Evolutionary conservation across 1,140 invertebrate species (phyloP).

Genomic region (Phymorhynchus buccinoides): DNA sequence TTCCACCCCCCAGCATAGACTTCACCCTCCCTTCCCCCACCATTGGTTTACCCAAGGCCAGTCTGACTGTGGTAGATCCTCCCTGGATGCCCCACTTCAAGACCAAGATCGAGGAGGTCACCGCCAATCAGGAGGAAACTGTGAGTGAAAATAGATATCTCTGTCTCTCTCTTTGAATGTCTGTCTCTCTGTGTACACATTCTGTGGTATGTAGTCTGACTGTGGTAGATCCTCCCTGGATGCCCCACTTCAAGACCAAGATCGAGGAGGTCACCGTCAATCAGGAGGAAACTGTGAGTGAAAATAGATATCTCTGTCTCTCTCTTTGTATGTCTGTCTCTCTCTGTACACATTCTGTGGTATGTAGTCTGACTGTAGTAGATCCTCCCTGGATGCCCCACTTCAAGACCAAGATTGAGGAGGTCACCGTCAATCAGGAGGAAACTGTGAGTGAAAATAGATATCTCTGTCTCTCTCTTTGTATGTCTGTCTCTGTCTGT

Average conservation of each 20-base stretch:
- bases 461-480: too few species aligned
- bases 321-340: too few species aligned
- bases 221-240: conserved; percentile 99
- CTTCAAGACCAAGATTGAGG: conserved; percentile 98
- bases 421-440: conserved; percentile 98
- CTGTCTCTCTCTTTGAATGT: background rate
- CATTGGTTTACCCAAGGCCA: conserved; percentile 81
- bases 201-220: conserved; percentile 49
- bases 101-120: conserved; percentile 98
- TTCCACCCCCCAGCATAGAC: conserved; percentile 98
- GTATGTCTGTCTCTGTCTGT: too few species aligned
- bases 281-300: conserved; percentile 93
- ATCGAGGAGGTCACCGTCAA: conserved; percentile 99
- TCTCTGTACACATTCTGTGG: too few species aligned
- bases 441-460: conserved; percentile 83
- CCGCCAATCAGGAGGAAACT: conserved; percentile 97
- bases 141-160: conserved; percentile 76
- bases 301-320: background rate
- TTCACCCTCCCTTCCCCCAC: conserved; percentile 98
- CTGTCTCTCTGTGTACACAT: background rate
- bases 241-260: conserved; percentile 96
- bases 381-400: conserved; percentile 99
- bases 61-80: conserved; percentile 88
- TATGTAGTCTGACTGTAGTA: conserved; percentile 84
- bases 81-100: conserved; percentile 98